Conservation (phyloP, 2,113 vertebrate species). For the Tympanuchus pallidicinctus region DNA sequence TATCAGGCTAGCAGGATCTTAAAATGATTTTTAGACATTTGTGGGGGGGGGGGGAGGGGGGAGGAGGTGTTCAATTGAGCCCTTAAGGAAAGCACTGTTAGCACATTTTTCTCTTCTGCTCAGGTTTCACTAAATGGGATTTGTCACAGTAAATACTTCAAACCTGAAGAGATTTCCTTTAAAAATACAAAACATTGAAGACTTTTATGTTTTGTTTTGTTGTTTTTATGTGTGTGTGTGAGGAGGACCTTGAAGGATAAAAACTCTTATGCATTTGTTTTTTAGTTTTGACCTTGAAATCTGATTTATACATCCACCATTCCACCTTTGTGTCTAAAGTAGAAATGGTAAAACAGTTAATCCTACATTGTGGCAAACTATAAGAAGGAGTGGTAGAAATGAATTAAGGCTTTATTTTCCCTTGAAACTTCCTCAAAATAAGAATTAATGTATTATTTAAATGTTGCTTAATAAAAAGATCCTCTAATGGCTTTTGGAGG, state of each 20-base stretch:
- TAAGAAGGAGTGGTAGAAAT: background rate
- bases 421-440: background rate
- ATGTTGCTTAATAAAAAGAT: background rate
- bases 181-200: background rate
- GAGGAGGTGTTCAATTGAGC: background rate
- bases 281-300: background rate
- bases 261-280: background rate
- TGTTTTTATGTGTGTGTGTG: background rate
- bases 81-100: background rate
- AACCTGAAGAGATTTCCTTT: background rate
- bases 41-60: background rate
- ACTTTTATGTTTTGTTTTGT: background rate
- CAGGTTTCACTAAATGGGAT: background rate
- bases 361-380: background rate
- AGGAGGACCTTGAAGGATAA: background rate
- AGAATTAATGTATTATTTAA: constrained; percentile 39
- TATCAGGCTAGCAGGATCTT: background rate
- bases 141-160: background rate
- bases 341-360: background rate
- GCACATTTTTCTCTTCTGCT: background rate
- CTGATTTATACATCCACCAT: background rate
- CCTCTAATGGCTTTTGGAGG: background rate
- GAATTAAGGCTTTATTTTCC: background rate
- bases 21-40: background rate
- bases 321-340: background rate